Base-by-base conservation (phyloP, 2,113 vertebrate genomes). In the Odocoileus virginianus region DNA sequence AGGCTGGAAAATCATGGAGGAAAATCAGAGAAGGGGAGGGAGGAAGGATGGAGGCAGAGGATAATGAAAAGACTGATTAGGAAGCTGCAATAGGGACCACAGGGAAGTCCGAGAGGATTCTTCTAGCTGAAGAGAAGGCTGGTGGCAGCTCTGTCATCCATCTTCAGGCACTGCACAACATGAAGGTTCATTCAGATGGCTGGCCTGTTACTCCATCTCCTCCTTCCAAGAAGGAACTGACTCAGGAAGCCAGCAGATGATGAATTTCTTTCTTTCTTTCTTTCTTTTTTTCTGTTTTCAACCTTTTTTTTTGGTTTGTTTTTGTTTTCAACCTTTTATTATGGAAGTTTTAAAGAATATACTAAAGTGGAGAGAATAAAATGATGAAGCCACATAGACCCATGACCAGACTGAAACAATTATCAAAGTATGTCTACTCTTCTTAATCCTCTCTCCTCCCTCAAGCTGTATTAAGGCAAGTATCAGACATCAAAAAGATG, bases 1-100 rank as follows among this genome's bases (percentile, higher is more conserved):
- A 96, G 90, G 67, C 84, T 95, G 60, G n/a, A 90, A 97, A 94
- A 74, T 64, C 50, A 71, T 58, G 82, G 85, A 96, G 84, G 83
- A 94, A 96, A 97, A 85, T 91, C 47, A 91, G 81, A 95, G 61
- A 64, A 87, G 6, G 11, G 8, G 6, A 14, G 33, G 36, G 55
- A 11, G 43, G 52, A 30, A 12, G 11, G 10, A 30, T 28, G 30
- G 3, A 10, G 23, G 52, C 52, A 55, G 81, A 36, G 23, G 12
- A 57, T 79, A 83, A 85, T 40, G 64, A 87, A 83, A 91, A 57
- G 43, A 52, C 40, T 43, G 43, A 64, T 2, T 43, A 74, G 57
- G 52, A 21, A 95, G 74, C 0, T 74, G 61, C 28, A 92, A 47
- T 1, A 87, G n/a, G 40, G 6, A 90, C 47, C 58, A 71, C 13